phyloP scores from a whole-genome alignment of 53 echinoderm and acorn worm species.

The Arbacia lixula region DNA sequence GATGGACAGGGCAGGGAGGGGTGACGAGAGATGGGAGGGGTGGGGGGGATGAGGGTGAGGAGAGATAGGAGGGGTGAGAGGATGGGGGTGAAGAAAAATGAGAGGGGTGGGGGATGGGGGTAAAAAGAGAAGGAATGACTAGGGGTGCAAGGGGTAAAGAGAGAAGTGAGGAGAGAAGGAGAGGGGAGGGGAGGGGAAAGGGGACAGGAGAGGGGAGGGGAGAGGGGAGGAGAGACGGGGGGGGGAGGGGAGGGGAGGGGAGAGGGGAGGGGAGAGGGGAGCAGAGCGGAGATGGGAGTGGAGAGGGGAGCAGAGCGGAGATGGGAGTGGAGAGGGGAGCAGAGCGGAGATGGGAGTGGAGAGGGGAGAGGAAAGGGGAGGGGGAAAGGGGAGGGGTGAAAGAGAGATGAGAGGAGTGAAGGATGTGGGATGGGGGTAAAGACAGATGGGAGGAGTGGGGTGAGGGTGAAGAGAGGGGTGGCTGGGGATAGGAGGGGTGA shows the following conservation, averaged over 20 bases:
- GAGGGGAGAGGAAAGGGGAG: background rate
- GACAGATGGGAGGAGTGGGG: background rate
- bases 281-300: too few species aligned
- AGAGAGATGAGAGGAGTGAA: too few species aligned
- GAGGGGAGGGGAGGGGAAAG: background rate
- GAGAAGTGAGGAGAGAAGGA: background rate
- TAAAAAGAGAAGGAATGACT: background rate
- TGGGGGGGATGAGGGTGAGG: background rate
- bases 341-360: background rate
- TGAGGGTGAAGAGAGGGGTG: background rate
- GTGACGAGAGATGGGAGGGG: background rate
- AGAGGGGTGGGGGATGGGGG: too few species aligned
- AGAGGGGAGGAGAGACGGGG: background rate
- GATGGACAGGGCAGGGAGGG: background rate
- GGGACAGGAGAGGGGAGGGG: background rate
- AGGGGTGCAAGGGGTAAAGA: background rate
- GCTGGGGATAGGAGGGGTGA: background rate
- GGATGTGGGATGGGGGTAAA: background rate
- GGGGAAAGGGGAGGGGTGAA: background rate
- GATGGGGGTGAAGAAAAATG: background rate
- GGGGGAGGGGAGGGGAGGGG: background rate
- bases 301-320: background rate
- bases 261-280: too few species aligned
- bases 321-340: background rate
- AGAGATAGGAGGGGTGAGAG: background rate